Percentiles rank a stretch among this genome's conserved stretches.
Evolutionary conservation across 2,888 invertebrate genomes (phyloP).

Genomic region (Cremastobaeus sp.): DNA sequence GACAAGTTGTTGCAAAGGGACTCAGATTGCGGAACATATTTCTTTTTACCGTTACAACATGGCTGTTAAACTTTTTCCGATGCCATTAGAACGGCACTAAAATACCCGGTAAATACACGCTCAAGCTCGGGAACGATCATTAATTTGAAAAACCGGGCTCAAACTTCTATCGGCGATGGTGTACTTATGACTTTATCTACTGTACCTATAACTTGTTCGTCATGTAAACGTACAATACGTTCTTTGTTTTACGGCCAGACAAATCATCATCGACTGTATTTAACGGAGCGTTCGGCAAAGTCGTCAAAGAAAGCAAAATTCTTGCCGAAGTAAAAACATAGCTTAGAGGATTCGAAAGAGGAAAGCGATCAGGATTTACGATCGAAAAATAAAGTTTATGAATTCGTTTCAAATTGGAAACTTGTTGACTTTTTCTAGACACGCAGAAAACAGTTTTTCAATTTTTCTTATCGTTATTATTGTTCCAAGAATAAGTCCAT

Average conservation of each 20-base stretch:
- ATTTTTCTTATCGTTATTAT: too few species aligned
- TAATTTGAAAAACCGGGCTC: constrained; percentile 58
- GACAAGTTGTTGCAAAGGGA: constrained; percentile 44
- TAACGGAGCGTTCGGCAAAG: too few species aligned
- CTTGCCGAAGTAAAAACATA: too few species aligned
- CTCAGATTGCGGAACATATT: constrained; percentile 45
- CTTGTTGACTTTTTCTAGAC: too few species aligned
- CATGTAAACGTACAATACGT: constrained; percentile 2
- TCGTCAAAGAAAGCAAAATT: constrained; percentile 28
- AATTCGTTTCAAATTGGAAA: too few species aligned
- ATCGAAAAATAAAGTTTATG: too few species aligned
- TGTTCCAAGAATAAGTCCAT: too few species aligned
- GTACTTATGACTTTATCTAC: constrained; percentile 39
- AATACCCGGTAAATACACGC: constrained; percentile 65
- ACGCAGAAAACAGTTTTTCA: too few species aligned
- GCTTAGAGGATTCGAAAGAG: too few species aligned
- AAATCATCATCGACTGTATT: constrained; percentile 17
- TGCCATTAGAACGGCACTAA: constrained; percentile 60
- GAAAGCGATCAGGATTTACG: too few species aligned
- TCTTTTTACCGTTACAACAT: constrained; percentile 45
- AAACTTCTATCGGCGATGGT: constrained; percentile 32
- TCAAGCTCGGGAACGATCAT: constrained; percentile 61
- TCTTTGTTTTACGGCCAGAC: constrained; percentile 15
- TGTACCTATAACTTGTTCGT: constrained; percentile 8
- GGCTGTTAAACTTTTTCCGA: constrained; percentile 64